These are phyloP conservation scores for Dufourea novaeangliae DNA, from an alignment of 1,140 invertebrate species.

Conservation along the genomic window DNA sequence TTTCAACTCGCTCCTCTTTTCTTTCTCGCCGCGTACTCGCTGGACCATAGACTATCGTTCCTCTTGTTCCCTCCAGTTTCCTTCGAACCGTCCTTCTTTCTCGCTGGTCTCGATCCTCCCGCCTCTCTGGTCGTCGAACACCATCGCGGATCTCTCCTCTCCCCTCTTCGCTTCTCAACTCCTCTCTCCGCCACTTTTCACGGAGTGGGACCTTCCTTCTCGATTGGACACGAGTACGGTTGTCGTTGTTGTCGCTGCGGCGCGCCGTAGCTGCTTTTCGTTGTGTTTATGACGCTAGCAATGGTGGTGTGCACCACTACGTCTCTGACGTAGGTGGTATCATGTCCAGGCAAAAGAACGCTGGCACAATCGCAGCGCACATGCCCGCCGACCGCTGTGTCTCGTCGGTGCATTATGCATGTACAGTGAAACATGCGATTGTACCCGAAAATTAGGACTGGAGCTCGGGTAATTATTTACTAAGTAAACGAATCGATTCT, in stretches of 20 bases:
- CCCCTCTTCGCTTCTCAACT: conserved; percentile 1
- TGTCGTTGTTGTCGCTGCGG: conserved; percentile 9
- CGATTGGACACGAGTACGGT: conserved; percentile 3
- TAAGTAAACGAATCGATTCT: no score
- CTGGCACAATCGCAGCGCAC: not conserved
- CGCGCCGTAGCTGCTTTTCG: conserved; percentile 6
- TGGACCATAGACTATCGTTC: conserved; percentile 54
- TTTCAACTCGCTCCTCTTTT: conserved; percentile 54
- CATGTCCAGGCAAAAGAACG: not conserved
- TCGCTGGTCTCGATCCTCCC: conserved; percentile 47
- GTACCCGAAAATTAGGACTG: no score
- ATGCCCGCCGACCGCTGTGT: not conserved
- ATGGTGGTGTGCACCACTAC: not conserved
- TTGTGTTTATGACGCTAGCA: conserved; percentile 14
- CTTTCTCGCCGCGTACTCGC: conserved; percentile 44
- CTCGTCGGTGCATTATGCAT: conserved; percentile 20
- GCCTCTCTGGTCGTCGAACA: conserved; percentile 28
- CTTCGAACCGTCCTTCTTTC: conserved; percentile 18
- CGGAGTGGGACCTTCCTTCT: not conserved
- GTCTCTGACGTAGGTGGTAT: conserved; percentile 21
- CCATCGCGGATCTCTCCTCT: not conserved
- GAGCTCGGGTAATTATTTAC: no score
- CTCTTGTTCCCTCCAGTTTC: conserved; percentile 44
- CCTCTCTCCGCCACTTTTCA: not conserved
- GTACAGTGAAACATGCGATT: not conserved